phyloP scores from a whole-genome alignment of 2,797 vertebrate species.

The Pantherophis alleghaniensis region DNA sequence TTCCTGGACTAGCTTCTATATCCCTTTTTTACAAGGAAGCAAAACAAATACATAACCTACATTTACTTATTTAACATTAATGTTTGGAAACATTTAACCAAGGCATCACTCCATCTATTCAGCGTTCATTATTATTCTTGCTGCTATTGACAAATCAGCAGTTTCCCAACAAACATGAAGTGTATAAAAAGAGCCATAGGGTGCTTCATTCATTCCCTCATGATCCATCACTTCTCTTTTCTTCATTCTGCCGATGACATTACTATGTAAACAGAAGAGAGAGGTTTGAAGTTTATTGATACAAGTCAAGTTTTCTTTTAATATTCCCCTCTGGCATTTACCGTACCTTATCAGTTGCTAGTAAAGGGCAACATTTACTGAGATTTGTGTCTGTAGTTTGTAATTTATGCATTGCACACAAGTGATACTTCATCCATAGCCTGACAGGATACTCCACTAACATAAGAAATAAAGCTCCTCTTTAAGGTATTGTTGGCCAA shows the following conservation, averaged over 20 bases:
- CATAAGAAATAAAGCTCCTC: background rate
- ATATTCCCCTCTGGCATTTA: background rate
- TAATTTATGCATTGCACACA: background rate
- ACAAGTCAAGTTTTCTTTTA: background rate
- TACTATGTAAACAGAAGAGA: background rate
- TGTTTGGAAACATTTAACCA: background rate
- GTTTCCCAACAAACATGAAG: background rate
- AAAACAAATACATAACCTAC: background rate
- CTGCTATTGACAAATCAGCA: background rate
- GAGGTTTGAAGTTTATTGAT: background rate
- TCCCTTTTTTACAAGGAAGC: background rate
- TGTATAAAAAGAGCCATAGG: background rate
- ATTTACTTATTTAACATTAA: background rate
- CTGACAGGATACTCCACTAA: background rate
- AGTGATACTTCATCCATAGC: background rate
- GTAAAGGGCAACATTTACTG: background rate
- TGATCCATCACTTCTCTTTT: background rate
- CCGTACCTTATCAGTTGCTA: background rate
- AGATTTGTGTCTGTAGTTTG: background rate
- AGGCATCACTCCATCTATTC: background rate
- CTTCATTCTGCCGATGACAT: background rate
- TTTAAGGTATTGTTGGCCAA: background rate
- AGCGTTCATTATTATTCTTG: background rate
- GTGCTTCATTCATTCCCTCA: background rate
- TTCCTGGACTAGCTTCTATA: background rate